Base-by-base conservation (phyloP, 2,888 invertebrate genomes). In the Zygaena filipendulae region DNA sequence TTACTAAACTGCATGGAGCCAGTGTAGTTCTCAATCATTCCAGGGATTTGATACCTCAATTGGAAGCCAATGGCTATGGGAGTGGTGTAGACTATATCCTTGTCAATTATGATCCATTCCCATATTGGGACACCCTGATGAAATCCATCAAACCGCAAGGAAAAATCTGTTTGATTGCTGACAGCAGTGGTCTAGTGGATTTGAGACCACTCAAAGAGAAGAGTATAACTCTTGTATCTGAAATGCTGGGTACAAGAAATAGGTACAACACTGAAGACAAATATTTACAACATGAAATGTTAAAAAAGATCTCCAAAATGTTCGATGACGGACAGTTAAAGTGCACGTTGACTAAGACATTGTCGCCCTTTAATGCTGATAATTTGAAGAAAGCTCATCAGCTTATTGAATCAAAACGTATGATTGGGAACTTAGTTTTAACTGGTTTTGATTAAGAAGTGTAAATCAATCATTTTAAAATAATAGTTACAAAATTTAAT, bases 91-190 rank as follows among this genome's bases (percentile, higher is more conserved):
- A 77, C 35, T 70, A 48, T 21, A 70, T 77, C 24, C 35, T 77
- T 4, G 63, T 71, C 0, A 74, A 70, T 33, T 74, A 62, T 35
- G 75, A 77, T 33, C 77, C 77, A 7, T 68, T 49, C 19, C 70
- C 69, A 2, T 75, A 77, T 23, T 77, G 77, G 77, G 49, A 70
- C 16, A 63, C 59, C 1, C 24, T 77, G 27, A 66, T 62, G 53
- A 50, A 56, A 36, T 59, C 45, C 7, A 66, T 70, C 4, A 77
- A 70, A 32, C 62, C 77, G 5, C 70, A 71, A 39, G 77, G 77
- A 2, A 63, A 42, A 35, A 77, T 77, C 13, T 74, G 77, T 38
- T 39, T 69, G 14, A 48, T 77, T 25, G 77, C 74, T 1, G 74
- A 77, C 24, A 63, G 67, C 38, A 64, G 58, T 42, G 55, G 62